Conservation (phyloP, 2,797 vertebrate species). For the Apogon hyalosoma region DNA sequence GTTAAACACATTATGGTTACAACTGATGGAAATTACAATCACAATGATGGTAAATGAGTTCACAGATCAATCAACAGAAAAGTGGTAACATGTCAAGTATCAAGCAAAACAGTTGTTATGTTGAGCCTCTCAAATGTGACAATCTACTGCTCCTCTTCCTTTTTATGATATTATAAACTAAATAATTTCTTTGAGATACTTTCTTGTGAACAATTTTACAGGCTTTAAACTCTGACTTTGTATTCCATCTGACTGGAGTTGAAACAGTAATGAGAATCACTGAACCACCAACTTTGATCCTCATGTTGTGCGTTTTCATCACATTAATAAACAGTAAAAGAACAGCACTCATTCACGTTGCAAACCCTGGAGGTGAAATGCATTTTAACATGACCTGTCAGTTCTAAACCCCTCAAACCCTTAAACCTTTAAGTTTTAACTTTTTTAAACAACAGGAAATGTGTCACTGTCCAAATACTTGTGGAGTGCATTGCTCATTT, state of each 20-base stretch:
- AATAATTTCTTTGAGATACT: too few relatives aligned
- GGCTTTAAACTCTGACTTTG: not conserved
- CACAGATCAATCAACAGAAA: too few relatives aligned
- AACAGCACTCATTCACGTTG: conserved; percentile 20
- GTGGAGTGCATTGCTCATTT: conserved; percentile 42
- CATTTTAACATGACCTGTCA: conserved; percentile 9
- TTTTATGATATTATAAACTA: too few relatives aligned
- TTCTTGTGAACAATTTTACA: not conserved
- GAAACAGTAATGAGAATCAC: conserved; percentile 4
- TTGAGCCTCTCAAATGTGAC: too few relatives aligned
- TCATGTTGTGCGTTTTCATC: conserved; percentile 37
- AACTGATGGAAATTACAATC: not conserved
- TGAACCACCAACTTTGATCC: conserved; percentile 32
- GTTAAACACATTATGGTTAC: too few relatives aligned
- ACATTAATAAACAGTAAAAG: conserved; percentile 2
- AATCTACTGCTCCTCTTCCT: too few relatives aligned
- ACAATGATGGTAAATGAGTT: not conserved
- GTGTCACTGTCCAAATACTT: conserved; percentile 44
- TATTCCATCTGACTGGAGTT: not conserved
- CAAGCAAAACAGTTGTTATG: too few relatives aligned
- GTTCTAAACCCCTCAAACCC: conserved; percentile 5
- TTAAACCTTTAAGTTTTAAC: conserved; percentile 5
- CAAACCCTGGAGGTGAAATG: conserved; percentile 11
- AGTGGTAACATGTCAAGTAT: too few relatives aligned
- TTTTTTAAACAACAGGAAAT: conserved; percentile 47